Base-by-base conservation (phyloP, 1,140 invertebrate species). In the Microplitis demolitor region DNA sequence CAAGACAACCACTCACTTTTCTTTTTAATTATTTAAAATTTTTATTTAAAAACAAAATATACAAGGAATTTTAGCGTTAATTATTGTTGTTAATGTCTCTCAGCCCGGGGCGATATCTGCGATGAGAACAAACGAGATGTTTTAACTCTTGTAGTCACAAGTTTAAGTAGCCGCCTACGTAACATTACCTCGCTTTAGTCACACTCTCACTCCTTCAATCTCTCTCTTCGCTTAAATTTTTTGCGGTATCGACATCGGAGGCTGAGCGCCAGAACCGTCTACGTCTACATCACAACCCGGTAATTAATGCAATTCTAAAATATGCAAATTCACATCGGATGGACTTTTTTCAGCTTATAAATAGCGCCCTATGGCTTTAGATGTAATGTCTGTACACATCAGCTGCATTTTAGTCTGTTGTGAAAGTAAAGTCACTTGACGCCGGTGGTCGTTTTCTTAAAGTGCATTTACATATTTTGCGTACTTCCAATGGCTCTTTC, bases 221-320 rank as follows among this genome's bases (percentile, higher is more conserved):
- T 45, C 45, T 45, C 3, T 16, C 45, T 62, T 51, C 63, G 2
- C 35, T 61, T 37, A 50, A 53, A 77, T 77, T 77, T 72, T 73
- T 72, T 63, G 73, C 67, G 72, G 76, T 78, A 78, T 77, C 73
- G 73, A 70, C 64, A 56, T 50, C 63, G 53, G 51, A 68, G 16
- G 39, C 54, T 69, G 50, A 64, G 75, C 63, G 62, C 58, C 61
- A 50, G 45, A 56, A 24, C 24, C 24, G 24, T 24, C 24, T 24
- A 24, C 39, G 11, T 45, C 39, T 11, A 9, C 39, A 45, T 45
- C 39, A 9, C 39, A 11, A 45, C 66, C 54, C 69, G 51, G 71
- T 77, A 77, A 77, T 77, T 77, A 77, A 77, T 77, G 76, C 76
- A 77, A 75, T 77, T 75, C 71, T 70, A 71, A 77, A 73, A 74